These are phyloP conservation scores for Pedionomus torquatus DNA, from an alignment of 2,113 vertebrate species.

Conservation along the genomic window DNA sequence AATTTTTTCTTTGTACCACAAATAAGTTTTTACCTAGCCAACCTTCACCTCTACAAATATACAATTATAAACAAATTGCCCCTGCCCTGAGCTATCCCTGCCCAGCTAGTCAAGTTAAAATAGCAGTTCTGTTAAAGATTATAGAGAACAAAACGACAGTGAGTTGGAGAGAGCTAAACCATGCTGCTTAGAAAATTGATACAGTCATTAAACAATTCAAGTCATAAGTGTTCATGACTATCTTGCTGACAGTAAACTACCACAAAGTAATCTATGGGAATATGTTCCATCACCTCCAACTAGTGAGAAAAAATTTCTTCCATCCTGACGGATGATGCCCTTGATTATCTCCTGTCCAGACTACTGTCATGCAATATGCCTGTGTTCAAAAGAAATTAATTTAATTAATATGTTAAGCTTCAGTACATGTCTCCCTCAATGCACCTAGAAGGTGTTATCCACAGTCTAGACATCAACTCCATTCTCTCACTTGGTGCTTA, in stretches of 20 bases:
- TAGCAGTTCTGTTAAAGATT: not conserved
- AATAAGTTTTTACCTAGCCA: not conserved
- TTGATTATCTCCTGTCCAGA: not conserved
- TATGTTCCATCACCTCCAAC: not conserved
- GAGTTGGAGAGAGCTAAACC: not conserved
- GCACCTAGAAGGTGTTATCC: not conserved
- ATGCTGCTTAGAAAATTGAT: not conserved
- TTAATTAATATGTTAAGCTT: not conserved
- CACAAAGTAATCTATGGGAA: not conserved
- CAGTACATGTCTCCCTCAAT: not conserved
- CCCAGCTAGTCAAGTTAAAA: not conserved
- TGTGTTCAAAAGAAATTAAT: not conserved
- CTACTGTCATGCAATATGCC: not conserved
- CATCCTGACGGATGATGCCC: not conserved
- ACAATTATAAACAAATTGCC: not conserved
- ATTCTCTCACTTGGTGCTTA: not conserved
- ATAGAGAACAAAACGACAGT: not conserved
- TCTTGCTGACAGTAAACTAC: not conserved
- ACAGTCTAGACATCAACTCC: not conserved
- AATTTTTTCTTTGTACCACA: not conserved
- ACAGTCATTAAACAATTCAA: not conserved
- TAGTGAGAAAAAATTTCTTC: not conserved
- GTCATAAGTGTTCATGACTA: not conserved
- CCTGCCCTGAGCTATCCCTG: not conserved
- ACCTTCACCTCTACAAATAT: not conserved